Conservation (phyloP, 2,797 vertebrate species). For the Coregonus ussuriensis region DNA sequence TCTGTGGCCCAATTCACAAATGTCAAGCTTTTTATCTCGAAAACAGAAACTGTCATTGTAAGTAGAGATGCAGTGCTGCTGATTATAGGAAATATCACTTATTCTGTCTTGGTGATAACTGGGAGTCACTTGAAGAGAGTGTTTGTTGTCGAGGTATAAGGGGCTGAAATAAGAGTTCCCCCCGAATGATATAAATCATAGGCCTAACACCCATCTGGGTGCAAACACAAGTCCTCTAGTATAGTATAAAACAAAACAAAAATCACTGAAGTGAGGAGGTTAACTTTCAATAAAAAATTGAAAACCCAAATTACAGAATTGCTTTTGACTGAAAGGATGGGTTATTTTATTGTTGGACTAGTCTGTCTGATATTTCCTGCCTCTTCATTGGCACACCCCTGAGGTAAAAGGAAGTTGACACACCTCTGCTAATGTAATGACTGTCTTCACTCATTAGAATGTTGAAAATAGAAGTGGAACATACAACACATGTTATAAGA, state of each 20-base stretch:
- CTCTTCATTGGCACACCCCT: not conserved
- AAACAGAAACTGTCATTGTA: constrained; percentile 57
- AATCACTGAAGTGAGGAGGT: too few species aligned
- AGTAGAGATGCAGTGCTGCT: constrained; percentile 11
- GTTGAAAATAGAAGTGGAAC: not conserved
- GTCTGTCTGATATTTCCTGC: not conserved
- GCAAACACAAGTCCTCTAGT: too few species aligned
- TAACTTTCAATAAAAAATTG: too few species aligned
- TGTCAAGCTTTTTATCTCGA: constrained; percentile 32
- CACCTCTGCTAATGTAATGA: not conserved
- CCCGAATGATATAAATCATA: too few species aligned
- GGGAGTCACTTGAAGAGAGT: constrained; percentile 36
- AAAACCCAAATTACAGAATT: too few species aligned
- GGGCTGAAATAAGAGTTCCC: not conserved
- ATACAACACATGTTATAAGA: too few species aligned
- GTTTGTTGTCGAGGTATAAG: constrained; percentile 3
- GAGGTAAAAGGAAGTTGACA: not conserved
- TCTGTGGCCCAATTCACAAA: constrained; percentile 36
- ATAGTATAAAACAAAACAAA: too few species aligned
- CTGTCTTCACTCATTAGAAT: not conserved
- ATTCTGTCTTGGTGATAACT: constrained; percentile 35
- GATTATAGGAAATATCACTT: constrained; percentile 19
- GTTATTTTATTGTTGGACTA: not conserved
- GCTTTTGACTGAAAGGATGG: not conserved
- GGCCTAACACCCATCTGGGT: too few species aligned